Evolutionary conservation across 1,140 invertebrate species (phyloP), one percentile per base, ranked within the genome.

Genomic region (Scaptomyza hsui): DNA sequence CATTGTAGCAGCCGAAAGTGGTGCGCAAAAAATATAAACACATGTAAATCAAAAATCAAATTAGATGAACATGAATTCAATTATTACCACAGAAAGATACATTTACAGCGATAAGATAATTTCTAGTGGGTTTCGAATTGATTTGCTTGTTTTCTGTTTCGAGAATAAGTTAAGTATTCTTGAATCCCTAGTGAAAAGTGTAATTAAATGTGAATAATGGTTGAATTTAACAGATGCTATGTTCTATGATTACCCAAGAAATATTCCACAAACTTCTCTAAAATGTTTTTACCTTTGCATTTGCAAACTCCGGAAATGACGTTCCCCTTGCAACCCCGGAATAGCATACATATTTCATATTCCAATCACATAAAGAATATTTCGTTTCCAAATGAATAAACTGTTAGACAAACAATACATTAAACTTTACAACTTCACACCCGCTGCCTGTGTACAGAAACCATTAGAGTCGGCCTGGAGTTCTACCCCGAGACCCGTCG

Each of bases 401-500:
- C 82, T 88, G 82, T 75, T 88, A 88, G 75, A 78, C 82, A 88
- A 88, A 88, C 82, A 88, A 89, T 88, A 78, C 78, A 85, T 85
- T 89, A 89, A 88, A 88, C 78, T 88, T 88, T 88, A 88, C 82
- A 88, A 88, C 82, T 88, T 88, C 82, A 88, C 82, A 88, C 82
- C 82, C 82, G 82, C 82, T 64, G 82, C 45, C 69, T 71, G 62
- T 64, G 60, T 62, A 78, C 47, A 61, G 26, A 75, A 82, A 75
- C 75, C 78, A 82, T 86, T 86, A 86, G 62, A 56, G 45, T 48
- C 47, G 13, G 52, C 44, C 24, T 7, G 9, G 26, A 32, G 53
- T 35, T 24, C 64, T 65, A 64, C 60, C 67, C 63, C 60, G 44
- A 41, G 51, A 26, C 26, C 37, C 55, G 42, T 45, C 49, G 29